phyloP scores from a whole-genome alignment of 1,140 invertebrate species.

The Panagrolaimus sp. region DNA sequence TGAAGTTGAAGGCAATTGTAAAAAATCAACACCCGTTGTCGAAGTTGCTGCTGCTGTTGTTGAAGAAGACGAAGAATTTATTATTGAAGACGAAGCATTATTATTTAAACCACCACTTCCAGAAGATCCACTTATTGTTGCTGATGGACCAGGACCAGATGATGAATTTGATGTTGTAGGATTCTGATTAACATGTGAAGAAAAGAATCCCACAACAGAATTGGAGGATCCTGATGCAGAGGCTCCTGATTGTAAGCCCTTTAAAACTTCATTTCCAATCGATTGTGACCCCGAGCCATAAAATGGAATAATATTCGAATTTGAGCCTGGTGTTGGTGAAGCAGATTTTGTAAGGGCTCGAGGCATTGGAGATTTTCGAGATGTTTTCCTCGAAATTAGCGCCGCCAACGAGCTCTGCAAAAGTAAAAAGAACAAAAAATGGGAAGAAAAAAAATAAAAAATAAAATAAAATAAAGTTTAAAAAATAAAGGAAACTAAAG shows the following conservation, averaged over 20 bases:
- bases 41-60: not conserved
- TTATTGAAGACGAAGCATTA: not conserved
- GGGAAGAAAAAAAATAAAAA: constrained; percentile 25
- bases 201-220: not conserved
- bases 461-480: constrained; percentile 1
- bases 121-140: not conserved
- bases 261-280: not conserved
- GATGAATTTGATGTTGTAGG: too few species aligned
- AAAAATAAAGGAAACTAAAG: constrained; percentile 17
- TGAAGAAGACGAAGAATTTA: not conserved
- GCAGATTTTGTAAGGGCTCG: constrained; percentile 16
- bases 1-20: constrained; percentile 16
- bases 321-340: constrained; percentile 9
- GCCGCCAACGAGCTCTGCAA: constrained; percentile 55
- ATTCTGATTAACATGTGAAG: constrained; percentile 6
- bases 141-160: too few species aligned
- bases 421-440: constrained; percentile 23
- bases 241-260: not conserved
- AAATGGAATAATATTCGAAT: not conserved
- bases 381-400: constrained; percentile 51
- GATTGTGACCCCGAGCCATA: not conserved
- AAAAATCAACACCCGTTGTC: constrained; percentile 14
- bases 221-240: constrained; percentile 3
- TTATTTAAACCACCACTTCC: not conserved
- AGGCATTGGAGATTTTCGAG: constrained; percentile 38